Base-by-base conservation (phyloP, 2,113 vertebrate genomes). In the Chloroceryle aenea region DNA sequence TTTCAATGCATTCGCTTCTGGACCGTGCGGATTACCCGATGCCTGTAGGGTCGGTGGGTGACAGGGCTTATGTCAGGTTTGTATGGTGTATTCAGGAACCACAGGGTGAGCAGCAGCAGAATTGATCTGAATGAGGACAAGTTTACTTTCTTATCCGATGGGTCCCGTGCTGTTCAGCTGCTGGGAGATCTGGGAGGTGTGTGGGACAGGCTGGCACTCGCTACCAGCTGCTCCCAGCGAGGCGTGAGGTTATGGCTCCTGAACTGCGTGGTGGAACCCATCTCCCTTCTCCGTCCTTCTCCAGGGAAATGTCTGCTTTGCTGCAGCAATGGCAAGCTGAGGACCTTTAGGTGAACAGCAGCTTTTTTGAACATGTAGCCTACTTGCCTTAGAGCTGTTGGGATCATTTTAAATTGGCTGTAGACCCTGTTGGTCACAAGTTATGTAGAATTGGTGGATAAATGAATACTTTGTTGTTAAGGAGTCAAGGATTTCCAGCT, bases 391-490 rank as follows among this genome's bases (percentile, higher is more conserved):
- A 58, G 58, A 26, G 43, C 55, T 3, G 5, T 43, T 47, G 30
- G 34, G 26, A n/a, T 55, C 0, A 6, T 62, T 71, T 87, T 3
- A 72, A 63, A 53, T 66, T 30, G 20, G 29, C 61, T 53, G 7
- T 38, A 25, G 22, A 16, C 2, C 2, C 34, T 36, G 19, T 50
- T 0, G 0, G 21, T 81, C 84, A n/a, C n/a, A n/a, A n/a, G n/a
- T n/a, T 68, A 48, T 27, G 86, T 77, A 50, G 48, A 34, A 38
- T 10, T 13, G 12, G 5, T 78, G 23, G 14, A 34, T 62, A 75
- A 84, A 21, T 26, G 62, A 81, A 21, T 32, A 34, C 19, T 71
- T 62, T 13, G 10, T 55, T 12, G 25, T 19, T 85, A 27, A 5
- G 8, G 21, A 38, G 40, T 64, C 56, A 12, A 90, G 77, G 61